phyloP scores from a whole-genome alignment of 2,888 invertebrate species.

The Spicauda simplicius region DNA sequence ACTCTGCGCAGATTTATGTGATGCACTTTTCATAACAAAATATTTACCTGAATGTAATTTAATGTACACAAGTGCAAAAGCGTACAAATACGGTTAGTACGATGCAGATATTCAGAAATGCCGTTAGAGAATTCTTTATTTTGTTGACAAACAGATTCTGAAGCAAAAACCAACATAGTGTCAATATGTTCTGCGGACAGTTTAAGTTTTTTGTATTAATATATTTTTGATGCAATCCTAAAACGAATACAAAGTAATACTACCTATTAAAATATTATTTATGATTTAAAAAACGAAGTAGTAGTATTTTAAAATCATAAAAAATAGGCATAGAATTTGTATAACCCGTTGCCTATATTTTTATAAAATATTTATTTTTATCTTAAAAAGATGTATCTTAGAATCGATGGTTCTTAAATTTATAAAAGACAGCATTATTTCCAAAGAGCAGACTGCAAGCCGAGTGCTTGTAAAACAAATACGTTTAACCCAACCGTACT shows the following conservation, averaged over 20 bases:
- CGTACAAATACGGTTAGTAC: slow-evolving; percentile 17
- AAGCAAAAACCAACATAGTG: not conserved
- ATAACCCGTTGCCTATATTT: no score
- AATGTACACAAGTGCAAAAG: slow-evolving; percentile 28
- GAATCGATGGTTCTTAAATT: no score
- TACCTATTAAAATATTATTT: no score
- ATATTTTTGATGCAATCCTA: no score
- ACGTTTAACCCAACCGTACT: slow-evolving; percentile 10
- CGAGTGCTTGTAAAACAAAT: slow-evolving; percentile 18
- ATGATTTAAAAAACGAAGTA: no score
- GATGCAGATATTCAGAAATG: slow-evolving; percentile 14
- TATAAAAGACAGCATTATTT: not conserved
- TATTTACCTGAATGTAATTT: slow-evolving; percentile 31
- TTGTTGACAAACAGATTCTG: slow-evolving; percentile 11
- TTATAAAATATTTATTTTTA: no score
- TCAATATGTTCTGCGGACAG: not conserved
- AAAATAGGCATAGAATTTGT: no score
- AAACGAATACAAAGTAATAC: no score
- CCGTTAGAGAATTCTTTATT: slow-evolving; percentile 20
- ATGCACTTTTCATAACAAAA: slow-evolving; percentile 13
- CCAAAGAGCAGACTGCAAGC: slow-evolving; percentile 1
- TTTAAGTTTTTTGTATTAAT: no score
- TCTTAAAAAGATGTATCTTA: no score
- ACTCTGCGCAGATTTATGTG: slow-evolving; percentile 1
- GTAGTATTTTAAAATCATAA: no score